Conservation (phyloP, 2,888 invertebrate genomes). For the Hypselothyrea guttata region DNA sequence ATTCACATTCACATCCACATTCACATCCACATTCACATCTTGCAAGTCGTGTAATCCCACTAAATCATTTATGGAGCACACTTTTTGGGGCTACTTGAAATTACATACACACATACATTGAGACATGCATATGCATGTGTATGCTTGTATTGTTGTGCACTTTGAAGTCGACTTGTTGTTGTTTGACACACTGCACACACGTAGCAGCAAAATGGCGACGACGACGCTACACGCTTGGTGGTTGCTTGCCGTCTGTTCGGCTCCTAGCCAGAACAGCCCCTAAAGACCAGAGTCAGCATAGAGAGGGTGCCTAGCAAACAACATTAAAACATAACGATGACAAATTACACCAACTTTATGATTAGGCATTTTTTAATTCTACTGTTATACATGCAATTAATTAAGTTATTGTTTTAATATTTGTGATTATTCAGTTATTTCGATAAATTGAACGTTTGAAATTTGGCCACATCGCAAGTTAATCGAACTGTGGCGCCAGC, state of each 20-base stretch:
- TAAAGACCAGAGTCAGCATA: conserved; percentile 30
- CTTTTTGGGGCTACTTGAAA: conserved; percentile 44
- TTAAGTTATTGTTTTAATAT: too few species aligned
- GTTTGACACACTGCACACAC: conserved; percentile 42
- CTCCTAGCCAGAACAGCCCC: conserved; percentile 27
- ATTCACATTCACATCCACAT: not conserved
- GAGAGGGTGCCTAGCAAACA: conserved; percentile 29
- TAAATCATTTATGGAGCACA: conserved; percentile 59
- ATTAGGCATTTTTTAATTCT: too few species aligned
- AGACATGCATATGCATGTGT: conserved; percentile 11
- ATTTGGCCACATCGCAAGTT: too few species aligned
- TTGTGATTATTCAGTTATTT: too few species aligned
- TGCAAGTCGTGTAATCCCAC: conserved; percentile 47
- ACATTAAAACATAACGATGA: too few species aligned
- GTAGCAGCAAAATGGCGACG: conserved; percentile 17
- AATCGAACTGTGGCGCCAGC: too few species aligned
- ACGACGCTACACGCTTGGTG: conserved; percentile 59
- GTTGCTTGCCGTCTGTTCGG: conserved; percentile 62
- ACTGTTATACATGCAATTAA: too few species aligned
- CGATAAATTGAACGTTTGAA: too few species aligned
- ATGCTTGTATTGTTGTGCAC: conserved; percentile 43
- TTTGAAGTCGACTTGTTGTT: conserved; percentile 42
- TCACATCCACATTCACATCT: conserved; percentile 46
- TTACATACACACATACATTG: conserved; percentile 11
- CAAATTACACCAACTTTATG: too few species aligned